Conservation (phyloP, 2,888 invertebrate species). For the Drosophila heteroneura region DNA sequence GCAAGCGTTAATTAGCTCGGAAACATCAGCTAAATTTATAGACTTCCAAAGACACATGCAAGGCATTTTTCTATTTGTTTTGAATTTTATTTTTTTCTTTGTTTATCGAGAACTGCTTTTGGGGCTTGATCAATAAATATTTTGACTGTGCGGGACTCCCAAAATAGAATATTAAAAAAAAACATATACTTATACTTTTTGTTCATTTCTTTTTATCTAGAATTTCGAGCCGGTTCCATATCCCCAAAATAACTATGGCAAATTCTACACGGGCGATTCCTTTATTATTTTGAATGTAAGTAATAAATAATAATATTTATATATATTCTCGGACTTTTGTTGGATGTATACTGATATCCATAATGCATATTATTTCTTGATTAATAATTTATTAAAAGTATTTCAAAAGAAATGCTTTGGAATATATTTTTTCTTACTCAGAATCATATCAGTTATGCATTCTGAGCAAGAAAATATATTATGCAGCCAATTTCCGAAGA, state of each 20-base stretch:
- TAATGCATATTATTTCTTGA: background rate
- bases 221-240: conserved; percentile 92
- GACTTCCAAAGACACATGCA: conserved; percentile 23
- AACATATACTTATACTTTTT: conserved; percentile 15
- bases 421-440: too few species aligned
- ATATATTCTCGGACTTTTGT: background rate
- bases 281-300: conserved; percentile 93
- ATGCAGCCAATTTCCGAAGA: background rate
- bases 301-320: conserved; percentile 29
- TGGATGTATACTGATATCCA: background rate
- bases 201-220: conserved; percentile 84
- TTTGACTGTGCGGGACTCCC: conserved; percentile 28
- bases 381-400: background rate
- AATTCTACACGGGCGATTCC: conserved; percentile 94
- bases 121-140: conserved; percentile 30
- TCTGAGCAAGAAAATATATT: background rate
- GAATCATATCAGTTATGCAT: background rate
- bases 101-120: conserved; percentile 32
- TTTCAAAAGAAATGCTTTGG: too few species aligned
- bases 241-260: conserved; percentile 90
- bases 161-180: conserved; percentile 32
- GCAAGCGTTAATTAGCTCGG: conserved; percentile 59
- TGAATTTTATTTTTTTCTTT: conserved; percentile 24
- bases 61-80: conserved; percentile 1
- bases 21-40: conserved; percentile 60